Conservation (phyloP, 2,888 invertebrate species). For the Prosopocoilus inquinatus region DNA sequence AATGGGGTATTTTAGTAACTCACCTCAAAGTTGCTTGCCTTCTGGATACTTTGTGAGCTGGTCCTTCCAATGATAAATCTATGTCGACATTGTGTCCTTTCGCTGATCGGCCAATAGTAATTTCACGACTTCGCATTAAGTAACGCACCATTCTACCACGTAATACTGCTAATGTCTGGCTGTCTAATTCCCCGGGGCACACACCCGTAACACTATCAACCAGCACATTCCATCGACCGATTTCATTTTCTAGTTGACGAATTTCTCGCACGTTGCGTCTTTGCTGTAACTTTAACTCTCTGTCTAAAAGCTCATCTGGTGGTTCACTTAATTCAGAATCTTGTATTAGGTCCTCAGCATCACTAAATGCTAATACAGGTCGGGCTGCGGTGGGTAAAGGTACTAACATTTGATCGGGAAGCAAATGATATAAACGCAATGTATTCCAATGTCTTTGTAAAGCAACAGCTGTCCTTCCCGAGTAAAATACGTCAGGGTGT, state of each 20-base stretch:
- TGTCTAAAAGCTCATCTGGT: constrained; percentile 78
- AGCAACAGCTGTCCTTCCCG: constrained; percentile 81
- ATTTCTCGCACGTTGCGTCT: constrained; percentile 61
- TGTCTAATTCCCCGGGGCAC: constrained; percentile 85
- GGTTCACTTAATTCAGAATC: constrained; percentile 81
- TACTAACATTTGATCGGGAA: constrained; percentile 81
- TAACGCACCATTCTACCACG: constrained; percentile 90
- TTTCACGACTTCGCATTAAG: constrained; percentile 92
- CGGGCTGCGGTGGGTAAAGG: constrained; percentile 42
- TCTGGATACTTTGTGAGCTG: constrained; percentile 89
- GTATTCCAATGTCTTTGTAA: constrained; percentile 89
- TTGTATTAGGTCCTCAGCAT: constrained; percentile 86
- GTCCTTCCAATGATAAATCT: constrained; percentile 90
- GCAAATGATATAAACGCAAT: constrained; percentile 85
- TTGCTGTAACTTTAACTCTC: constrained; percentile 63
- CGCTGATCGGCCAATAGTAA: constrained; percentile 88
- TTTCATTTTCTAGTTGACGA: constrained; percentile 82
- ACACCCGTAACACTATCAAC: constrained; percentile 87
- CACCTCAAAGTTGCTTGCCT: constrained; percentile 84
- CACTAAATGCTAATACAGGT: constrained; percentile 74
- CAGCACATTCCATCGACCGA: constrained; percentile 87
- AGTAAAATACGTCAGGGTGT: constrained; percentile 83
- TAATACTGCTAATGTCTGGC: constrained; percentile 89
- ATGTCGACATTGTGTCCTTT: constrained; percentile 90
- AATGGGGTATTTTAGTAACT: background rate